phyloP scores from a whole-genome alignment of 2,888 invertebrate species.

The Lapara coniferarum region DNA sequence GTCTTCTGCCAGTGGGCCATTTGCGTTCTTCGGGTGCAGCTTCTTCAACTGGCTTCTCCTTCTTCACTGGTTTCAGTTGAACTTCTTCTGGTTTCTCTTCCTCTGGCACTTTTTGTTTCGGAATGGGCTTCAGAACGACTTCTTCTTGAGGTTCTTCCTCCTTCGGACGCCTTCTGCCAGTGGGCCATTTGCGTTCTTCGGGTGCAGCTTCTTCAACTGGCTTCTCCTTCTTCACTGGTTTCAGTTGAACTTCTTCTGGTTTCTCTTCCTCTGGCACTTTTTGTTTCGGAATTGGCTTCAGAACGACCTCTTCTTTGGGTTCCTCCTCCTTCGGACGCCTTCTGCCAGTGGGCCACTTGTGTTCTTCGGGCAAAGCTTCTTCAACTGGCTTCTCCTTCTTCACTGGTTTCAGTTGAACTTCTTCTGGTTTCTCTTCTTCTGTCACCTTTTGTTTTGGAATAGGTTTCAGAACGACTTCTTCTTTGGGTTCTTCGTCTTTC shows the following conservation, averaged over 20 bases:
- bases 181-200: slow-evolving; percentile 15
- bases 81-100: slow-evolving; percentile 33
- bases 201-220: slow-evolving; percentile 12
- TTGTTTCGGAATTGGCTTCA: slow-evolving; percentile 61
- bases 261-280: slow-evolving; percentile 36
- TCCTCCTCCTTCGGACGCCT: slow-evolving; percentile 46
- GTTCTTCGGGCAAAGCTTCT: slow-evolving; percentile 50
- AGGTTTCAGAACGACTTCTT: slow-evolving; percentile 53
- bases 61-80: slow-evolving; percentile 9
- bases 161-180: slow-evolving; percentile 12
- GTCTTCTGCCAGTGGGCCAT: slow-evolving; percentile 49
- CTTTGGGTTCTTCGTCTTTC: slow-evolving; percentile 50
- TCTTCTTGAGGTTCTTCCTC: slow-evolving; percentile 35
- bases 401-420: slow-evolving; percentile 47
- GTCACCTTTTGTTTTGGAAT: slow-evolving; percentile 51
- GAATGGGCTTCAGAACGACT: slow-evolving; percentile 51
- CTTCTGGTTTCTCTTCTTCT: slow-evolving; percentile 52
- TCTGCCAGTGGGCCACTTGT: slow-evolving; percentile 49
- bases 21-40: slow-evolving; percentile 52
- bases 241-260: slow-evolving; percentile 45
- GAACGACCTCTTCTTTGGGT: slow-evolving; percentile 53
- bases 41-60: slow-evolving; percentile 21
- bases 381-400: slow-evolving; percentile 47
- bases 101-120: slow-evolving; percentile 28
- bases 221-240: slow-evolving; percentile 47